Conservation (phyloP, 2,113 vertebrate genomes). For the Pandion haliaetus region DNA sequence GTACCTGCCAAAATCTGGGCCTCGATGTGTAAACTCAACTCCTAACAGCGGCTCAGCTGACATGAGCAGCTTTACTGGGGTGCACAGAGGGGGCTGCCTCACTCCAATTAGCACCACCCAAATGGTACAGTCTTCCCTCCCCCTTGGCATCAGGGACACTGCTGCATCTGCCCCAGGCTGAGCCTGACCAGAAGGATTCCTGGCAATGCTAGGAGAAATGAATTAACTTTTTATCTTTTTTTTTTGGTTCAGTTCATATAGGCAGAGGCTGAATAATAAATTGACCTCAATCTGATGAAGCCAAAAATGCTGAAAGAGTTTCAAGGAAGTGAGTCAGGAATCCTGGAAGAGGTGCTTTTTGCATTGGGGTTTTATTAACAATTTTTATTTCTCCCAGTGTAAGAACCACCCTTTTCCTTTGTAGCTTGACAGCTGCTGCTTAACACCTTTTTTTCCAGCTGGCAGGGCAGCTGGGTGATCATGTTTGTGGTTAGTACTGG, state of each 20-base stretch:
- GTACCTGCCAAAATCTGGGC: constrained; percentile 6
- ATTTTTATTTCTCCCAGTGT: constrained; percentile 22
- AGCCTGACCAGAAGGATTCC: constrained; percentile 20
- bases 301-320: constrained; percentile 23
- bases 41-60: background rate
- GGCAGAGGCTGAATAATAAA: background rate
- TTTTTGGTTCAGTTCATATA: background rate
- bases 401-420: background rate
- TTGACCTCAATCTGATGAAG: constrained; percentile 1
- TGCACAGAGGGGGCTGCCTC: background rate
- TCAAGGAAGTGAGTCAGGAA: constrained; percentile 21
- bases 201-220: constrained; percentile 14
- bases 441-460: constrained; percentile 45
- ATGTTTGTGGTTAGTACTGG: background rate
- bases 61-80: background rate
- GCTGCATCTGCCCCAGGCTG: background rate
- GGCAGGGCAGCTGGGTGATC: constrained; percentile 10
- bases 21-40: background rate
- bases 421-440: constrained; percentile 52
- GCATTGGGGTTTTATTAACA: background rate
- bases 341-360: background rate
- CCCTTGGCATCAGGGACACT: background rate
- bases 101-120: constrained; percentile 7
- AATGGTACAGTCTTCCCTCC: background rate
- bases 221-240: constrained; percentile 12